These are phyloP conservation scores for Athripsodes cinereus DNA, from an alignment of 2,888 invertebrate genomes.

Conservation along the genomic window DNA sequence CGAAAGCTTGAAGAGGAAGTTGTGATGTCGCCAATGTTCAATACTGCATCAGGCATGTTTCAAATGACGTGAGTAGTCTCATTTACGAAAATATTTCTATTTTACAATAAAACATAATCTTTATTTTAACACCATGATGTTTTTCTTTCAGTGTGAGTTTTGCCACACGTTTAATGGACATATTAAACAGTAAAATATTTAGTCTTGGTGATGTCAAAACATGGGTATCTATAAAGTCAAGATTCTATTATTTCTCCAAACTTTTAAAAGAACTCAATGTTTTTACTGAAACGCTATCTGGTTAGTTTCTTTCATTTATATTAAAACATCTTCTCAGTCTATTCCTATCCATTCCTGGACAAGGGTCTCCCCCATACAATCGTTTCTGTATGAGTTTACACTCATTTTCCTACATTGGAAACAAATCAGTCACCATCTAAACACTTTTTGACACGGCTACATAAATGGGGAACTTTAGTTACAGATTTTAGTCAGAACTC, in stretches of 20 bases:
- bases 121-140: not conserved
- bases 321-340: no score
- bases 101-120: no score
- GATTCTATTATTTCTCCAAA: slow-evolving; percentile 32
- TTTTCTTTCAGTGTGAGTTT: slow-evolving; percentile 18
- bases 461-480: no score
- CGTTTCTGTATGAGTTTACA: no score
- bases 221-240: slow-evolving; percentile 38
- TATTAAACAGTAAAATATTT: slow-evolving; percentile 41
- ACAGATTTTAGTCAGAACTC: no score
- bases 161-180: slow-evolving; percentile 32
- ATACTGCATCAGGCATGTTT: not conserved
- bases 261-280: slow-evolving; percentile 37
- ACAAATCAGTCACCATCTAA: no score
- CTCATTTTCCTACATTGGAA: no score
- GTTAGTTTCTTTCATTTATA: no score
- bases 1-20: not conserved
- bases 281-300: slow-evolving; percentile 35
- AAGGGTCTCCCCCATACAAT: no score
- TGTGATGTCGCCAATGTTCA: not conserved
- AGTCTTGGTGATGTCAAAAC: slow-evolving; percentile 27
- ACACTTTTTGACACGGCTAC: no score
- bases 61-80: not conserved
- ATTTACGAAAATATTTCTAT: no score
- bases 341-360: no score